Evolutionary conservation across 2,888 invertebrate species (phyloP).

Genomic region (Epirrhoe alternata): DNA sequence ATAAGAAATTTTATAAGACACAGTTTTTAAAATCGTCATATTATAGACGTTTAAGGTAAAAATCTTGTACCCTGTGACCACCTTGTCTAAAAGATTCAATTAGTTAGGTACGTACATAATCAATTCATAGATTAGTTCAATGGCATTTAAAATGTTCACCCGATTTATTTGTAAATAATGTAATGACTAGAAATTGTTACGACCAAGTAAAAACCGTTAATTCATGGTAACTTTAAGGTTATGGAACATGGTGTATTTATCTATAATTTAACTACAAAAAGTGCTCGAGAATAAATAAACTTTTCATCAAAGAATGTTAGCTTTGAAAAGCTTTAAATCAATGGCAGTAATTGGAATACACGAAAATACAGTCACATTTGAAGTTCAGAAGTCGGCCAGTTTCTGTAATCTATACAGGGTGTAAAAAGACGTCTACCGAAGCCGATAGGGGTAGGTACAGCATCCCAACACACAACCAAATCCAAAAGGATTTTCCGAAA

Average conservation of each 20-base stretch:
- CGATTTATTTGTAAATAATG: constrained; percentile 56
- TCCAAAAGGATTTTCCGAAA: too few species aligned
- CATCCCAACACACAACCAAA: too few species aligned
- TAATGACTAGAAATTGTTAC: constrained; percentile 73
- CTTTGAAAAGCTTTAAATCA: constrained; percentile 6
- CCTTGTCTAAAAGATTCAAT: constrained; percentile 60
- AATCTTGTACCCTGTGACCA: constrained; percentile 72
- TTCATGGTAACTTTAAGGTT: constrained; percentile 16
- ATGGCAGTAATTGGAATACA: constrained; percentile 7
- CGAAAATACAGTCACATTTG: background rate
- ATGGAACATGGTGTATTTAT: too few species aligned
- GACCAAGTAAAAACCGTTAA: constrained; percentile 49
- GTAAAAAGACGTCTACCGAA: too few species aligned
- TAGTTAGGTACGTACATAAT: constrained; percentile 45
- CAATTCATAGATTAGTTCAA: constrained; percentile 27
- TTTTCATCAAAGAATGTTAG: background rate
- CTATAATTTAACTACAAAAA: background rate
- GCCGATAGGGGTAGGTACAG: too few species aligned
- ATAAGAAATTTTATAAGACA: too few species aligned
- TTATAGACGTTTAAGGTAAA: constrained; percentile 55
- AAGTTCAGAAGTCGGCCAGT: constrained; percentile 3
- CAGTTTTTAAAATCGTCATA: background rate
- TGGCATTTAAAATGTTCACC: constrained; percentile 39
- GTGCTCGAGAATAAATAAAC: background rate
- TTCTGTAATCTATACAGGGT: too few species aligned